A percentile compares a stretch with the other conserved stretches of the same genome.
Conservation (phyloP, 2,113 vertebrate species). For the Xerus inauris region DNA sequence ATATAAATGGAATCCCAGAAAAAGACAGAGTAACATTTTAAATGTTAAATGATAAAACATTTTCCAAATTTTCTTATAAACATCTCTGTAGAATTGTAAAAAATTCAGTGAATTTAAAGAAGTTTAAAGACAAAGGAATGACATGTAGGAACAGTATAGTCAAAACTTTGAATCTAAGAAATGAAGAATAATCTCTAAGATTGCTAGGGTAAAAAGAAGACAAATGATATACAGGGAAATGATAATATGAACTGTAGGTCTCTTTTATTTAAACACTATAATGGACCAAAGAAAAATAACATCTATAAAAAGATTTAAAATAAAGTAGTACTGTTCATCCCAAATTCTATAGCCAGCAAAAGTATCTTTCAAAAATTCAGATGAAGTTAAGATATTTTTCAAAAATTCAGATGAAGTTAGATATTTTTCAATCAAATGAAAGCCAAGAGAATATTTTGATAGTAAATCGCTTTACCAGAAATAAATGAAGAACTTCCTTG, state of each 20-base stretch:
- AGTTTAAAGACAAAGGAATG: neutral
- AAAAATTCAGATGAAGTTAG: neutral
- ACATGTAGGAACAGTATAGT: neutral
- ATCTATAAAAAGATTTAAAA: neutral
- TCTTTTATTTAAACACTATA: neutral
- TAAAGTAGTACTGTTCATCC: neutral
- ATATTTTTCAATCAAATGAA: neutral
- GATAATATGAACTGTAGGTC: neutral
- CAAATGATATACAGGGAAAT: neutral
- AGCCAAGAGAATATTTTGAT: neutral
- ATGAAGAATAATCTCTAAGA: neutral
- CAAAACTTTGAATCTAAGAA: neutral
- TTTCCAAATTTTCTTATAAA: neutral
- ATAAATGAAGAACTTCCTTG: neutral
- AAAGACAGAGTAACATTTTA: neutral
- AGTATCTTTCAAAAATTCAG: neutral
- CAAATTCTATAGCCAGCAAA: neutral
- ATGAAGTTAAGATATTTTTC: neutral
- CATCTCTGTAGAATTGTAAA: neutral
- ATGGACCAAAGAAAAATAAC: neutral
- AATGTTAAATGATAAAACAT: neutral
- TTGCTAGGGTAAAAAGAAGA: neutral
- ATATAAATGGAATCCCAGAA: neutral
- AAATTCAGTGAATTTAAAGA: neutral
- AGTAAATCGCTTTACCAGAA: neutral